phyloP scores from a whole-genome alignment of 2,113 vertebrate species.

The Otolemur garnettii region DNA sequence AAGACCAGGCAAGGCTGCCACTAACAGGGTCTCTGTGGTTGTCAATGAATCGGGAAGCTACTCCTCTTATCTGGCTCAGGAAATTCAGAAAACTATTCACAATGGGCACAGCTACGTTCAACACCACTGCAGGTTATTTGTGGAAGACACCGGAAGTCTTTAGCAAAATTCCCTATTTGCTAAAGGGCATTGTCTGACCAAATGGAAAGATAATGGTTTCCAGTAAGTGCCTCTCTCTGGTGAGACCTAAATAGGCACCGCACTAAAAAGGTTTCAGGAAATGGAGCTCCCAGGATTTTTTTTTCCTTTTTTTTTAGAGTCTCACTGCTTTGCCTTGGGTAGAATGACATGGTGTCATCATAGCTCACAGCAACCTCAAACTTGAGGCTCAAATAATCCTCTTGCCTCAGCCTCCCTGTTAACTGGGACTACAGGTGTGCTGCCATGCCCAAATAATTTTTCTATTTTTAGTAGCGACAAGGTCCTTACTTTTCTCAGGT shows the following conservation, averaged over 20 bases:
- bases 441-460: no score
- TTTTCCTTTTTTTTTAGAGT: no score
- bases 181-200: neutral
- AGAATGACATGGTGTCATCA: no score
- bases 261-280: neutral
- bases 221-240: neutral
- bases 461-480: no score
- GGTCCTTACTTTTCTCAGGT: no score
- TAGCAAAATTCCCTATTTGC: neutral
- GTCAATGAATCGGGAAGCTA: neutral
- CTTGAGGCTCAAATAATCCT: no score
- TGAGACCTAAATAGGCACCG: neutral
- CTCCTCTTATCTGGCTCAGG: neutral
- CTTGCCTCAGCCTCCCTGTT: no score
- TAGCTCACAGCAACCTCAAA: no score
- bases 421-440: no score
- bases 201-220: neutral
- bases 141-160: neutral
- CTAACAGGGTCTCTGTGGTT: neutral
- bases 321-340: no score
- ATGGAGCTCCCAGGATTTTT: no score
- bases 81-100: neutral
- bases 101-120: neutral
- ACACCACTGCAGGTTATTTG: neutral
- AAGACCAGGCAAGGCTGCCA: neutral